These are phyloP conservation scores for Centrocercus urophasianus DNA, from an alignment of 2,113 vertebrate genomes.

Conservation along the genomic window DNA sequence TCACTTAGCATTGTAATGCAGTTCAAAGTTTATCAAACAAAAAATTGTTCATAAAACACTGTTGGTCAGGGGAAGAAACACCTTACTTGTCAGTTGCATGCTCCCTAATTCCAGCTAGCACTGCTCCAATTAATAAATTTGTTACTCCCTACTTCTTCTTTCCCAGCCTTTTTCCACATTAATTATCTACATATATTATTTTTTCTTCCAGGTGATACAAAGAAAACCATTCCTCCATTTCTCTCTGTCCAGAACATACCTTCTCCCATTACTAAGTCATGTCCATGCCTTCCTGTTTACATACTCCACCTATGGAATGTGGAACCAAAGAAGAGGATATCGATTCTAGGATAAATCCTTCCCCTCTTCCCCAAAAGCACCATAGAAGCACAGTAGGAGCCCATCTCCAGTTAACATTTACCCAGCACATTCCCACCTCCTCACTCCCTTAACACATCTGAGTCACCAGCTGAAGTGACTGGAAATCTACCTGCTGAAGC, in stretches of 20 bases:
- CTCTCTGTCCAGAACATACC: background rate
- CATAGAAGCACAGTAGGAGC: background rate
- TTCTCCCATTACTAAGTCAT: background rate
- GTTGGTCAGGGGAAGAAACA: background rate
- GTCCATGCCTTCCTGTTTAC: background rate
- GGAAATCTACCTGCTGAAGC: background rate
- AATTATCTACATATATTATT: too few relatives aligned
- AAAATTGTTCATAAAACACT: background rate
- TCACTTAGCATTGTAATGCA: background rate
- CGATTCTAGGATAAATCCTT: background rate
- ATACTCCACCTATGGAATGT: background rate
- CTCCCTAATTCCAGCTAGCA: background rate
- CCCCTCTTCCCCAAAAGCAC: background rate
- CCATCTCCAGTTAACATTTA: constrained; percentile 52
- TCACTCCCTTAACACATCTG: background rate
- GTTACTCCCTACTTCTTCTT: background rate
- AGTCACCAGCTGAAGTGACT: constrained; percentile 40
- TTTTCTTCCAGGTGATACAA: background rate
- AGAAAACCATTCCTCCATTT: background rate
- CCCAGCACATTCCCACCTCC: constrained; percentile 38
- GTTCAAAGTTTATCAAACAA: background rate
- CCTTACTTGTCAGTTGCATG: background rate
- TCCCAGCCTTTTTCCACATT: background rate
- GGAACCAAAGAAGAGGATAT: background rate
- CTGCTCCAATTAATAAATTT: background rate